Evolutionary conservation across 2,113 vertebrate species (phyloP).

Genomic region (Daboia siamensis): DNA sequence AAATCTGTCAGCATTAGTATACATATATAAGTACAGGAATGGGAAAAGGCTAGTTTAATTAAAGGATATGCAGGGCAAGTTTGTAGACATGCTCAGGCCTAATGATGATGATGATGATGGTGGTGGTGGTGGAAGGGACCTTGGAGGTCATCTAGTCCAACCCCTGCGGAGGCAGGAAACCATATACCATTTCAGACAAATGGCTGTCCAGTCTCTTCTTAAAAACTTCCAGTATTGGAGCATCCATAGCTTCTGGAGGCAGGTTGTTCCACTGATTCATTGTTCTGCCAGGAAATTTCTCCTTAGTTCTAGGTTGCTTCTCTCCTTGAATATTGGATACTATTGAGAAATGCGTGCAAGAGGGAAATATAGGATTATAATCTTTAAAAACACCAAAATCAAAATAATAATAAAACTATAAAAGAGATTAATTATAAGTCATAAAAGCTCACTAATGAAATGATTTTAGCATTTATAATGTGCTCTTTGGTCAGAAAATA

Average conservation of each 20-base stretch:
- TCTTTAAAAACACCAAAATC: neutral
- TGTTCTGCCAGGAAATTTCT: too few relatives aligned
- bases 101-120: too few relatives aligned
- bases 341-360: neutral
- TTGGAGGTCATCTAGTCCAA: too few relatives aligned
- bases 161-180: too few relatives aligned
- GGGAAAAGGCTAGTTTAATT: neutral
- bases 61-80: too few relatives aligned
- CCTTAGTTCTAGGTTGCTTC: too few relatives aligned
- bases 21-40: neutral
- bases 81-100: neutral
- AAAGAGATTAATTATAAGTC: neutral
- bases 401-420: neutral
- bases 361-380: neutral
- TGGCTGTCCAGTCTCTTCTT: too few relatives aligned
- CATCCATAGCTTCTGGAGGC: too few relatives aligned
- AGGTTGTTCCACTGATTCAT: too few relatives aligned
- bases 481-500: constrained; percentile 10
- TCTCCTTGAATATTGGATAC: neutral
- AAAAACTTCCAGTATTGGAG: too few relatives aligned
- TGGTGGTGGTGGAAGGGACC: too few relatives aligned
- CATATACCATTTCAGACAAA: too few relatives aligned
- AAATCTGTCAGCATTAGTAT: neutral
- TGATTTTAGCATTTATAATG: neutral
- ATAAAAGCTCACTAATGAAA: neutral